These are phyloP conservation scores for Uria lomvia DNA, from an alignment of 2,113 vertebrate genomes.

Conservation along the genomic window DNA sequence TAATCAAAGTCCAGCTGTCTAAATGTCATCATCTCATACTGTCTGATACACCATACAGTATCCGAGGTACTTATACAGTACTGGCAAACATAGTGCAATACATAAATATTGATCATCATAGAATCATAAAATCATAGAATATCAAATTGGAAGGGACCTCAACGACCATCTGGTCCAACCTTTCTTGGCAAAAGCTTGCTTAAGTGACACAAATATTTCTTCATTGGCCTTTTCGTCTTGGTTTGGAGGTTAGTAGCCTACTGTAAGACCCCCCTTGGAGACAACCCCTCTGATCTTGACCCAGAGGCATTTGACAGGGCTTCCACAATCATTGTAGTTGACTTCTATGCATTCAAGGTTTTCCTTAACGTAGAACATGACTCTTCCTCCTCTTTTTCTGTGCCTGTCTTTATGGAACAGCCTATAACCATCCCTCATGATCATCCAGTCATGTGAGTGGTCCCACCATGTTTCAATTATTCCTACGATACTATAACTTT, in stretches of 20 bases:
- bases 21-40: neutral
- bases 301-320: neutral
- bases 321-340: neutral
- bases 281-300: neutral
- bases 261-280: neutral
- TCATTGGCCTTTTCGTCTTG: neutral
- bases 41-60: neutral
- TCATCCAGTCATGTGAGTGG: neutral
- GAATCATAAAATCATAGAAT: neutral
- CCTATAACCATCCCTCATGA: neutral
- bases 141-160: neutral
- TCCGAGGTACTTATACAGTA: neutral
- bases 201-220: neutral
- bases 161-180: neutral
- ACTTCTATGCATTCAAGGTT: neutral
- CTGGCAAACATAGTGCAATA: neutral
- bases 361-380: neutral
- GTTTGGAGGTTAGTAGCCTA: neutral
- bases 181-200: neutral
- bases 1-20: neutral
- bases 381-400: neutral
- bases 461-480: neutral
- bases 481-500: neutral
- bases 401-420: neutral
- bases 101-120: neutral